phyloP scores from a whole-genome alignment of 1,140 invertebrate genomes.

The Cataglyphis hispanica region DNA sequence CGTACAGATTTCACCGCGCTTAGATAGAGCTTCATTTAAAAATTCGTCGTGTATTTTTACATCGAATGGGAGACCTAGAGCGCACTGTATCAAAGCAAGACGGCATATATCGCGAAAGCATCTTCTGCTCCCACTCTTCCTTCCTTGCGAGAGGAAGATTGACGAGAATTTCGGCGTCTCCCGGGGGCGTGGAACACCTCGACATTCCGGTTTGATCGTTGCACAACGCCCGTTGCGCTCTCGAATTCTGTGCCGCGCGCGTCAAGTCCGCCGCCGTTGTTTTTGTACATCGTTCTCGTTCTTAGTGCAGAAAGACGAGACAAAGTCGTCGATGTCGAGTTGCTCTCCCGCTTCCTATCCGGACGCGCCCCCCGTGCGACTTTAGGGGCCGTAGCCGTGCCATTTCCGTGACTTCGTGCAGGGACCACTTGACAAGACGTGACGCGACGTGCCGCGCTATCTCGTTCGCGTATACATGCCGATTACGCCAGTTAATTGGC shows the following conservation, averaged over 20 bases:
- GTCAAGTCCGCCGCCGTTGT: constrained; percentile 29
- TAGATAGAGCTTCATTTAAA: background rate
- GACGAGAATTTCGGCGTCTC: constrained; percentile 67
- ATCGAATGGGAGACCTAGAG: background rate
- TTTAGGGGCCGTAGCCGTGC: background rate
- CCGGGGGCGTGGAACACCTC: constrained; percentile 51
- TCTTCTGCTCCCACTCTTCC: constrained; percentile 32
- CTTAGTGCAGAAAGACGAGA: constrained; percentile 12
- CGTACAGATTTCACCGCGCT: background rate
- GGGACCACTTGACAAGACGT: background rate
- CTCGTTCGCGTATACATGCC: constrained; percentile 25
- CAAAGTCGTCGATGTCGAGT: constrained; percentile 4
- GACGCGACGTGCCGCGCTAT: background rate
- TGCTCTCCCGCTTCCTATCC: constrained; percentile 23
- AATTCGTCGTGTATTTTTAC: constrained; percentile 14
- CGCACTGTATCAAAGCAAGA: background rate
- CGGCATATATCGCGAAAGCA: background rate
- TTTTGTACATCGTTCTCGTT: constrained; percentile 30
- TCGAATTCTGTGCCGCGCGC: constrained; percentile 60
- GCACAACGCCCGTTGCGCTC: constrained; percentile 64
- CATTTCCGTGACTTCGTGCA: constrained; percentile 69
- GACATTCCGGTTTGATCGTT: constrained; percentile 75
- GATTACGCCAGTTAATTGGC: constrained; percentile 78
- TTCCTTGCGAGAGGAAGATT: constrained; percentile 41
- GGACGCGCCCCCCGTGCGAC: constrained; percentile 5